Conservation (phyloP, 2,888 invertebrate genomes). For the Lepidochrysops patricia region DNA sequence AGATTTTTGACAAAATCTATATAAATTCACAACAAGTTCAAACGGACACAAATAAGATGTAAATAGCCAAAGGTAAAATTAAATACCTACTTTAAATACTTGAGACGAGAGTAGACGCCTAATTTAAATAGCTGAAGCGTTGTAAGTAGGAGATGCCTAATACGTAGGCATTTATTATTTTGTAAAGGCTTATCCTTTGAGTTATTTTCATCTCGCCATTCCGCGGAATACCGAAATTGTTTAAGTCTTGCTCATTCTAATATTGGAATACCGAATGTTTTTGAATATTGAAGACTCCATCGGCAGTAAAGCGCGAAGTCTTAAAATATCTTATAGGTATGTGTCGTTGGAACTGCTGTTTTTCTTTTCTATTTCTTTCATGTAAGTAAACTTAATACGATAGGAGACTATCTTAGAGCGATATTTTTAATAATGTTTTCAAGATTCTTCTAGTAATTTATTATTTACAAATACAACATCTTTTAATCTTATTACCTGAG, state of each 20-base stretch:
- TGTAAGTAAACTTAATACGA: too few relatives aligned
- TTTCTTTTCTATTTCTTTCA: too few relatives aligned
- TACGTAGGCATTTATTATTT: neutral
- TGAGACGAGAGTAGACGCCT: neutral
- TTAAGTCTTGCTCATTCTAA: neutral
- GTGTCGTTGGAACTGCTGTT: too few relatives aligned
- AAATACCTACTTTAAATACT: neutral
- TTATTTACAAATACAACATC: too few relatives aligned
- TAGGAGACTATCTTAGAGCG: too few relatives aligned
- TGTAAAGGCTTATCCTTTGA: neutral
- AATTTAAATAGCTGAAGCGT: neutral
- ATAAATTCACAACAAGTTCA: neutral
- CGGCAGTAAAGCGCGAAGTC: neutral
- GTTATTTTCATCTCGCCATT: neutral
- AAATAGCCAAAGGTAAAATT: neutral
- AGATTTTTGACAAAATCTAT: neutral
- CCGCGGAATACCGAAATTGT: neutral
- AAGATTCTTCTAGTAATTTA: too few relatives aligned
- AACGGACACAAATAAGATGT: neutral
- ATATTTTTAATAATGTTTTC: too few relatives aligned
- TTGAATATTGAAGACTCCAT: neutral
- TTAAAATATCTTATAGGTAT: neutral
- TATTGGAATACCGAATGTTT: neutral
- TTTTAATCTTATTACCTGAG: too few relatives aligned
- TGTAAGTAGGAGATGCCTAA: neutral